Evolutionary conservation across 2,113 vertebrate species (phyloP), one percentile per base, ranked within the genome.

Genomic region (Erythrolamprus reginae): DNA sequence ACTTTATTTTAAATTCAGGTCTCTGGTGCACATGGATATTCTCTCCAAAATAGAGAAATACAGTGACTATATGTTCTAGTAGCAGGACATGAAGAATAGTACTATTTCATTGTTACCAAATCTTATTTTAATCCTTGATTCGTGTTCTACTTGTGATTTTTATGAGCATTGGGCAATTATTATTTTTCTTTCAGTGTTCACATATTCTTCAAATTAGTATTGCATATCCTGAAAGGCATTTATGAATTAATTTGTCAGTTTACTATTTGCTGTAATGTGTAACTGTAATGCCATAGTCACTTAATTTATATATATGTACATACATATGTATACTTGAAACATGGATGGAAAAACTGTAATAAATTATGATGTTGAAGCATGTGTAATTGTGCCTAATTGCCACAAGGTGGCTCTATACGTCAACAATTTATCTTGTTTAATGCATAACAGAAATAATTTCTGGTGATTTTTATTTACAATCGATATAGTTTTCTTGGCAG

Each of bases 341-440:
- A 28, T 58, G 38, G 47, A 15, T 17, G 10, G 48, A 86, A 89
- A 89, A 61, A 84, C 23, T 61, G 24, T 6, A 38, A 70, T 51
- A 65, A 85, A 70, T 47, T 19, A 82, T 10, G 38, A 65, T 38
- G 9, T 51, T 48, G 56, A 33, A 19, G 42, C 7, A 15, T 15
- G 0, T 94, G 95, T 92, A 94, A 55, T 94, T 19, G 52, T 24
- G 33, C 47, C 19, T 84, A 47, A 6, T 0, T 2, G 52, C 94
- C 96, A 96, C 95, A 87, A 95, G 96, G 89, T 96, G 96, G 95
- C 94, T 4, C 91, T 82, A 84, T 90, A 94, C 47, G 82, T 45
- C 92, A 92, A 95, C 88, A 94, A 91, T 65, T 89, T 28, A 48
- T 90, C 10, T 17, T 87, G n/a, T 50, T 61, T 23, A 47, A 45